Evolutionary conservation across 2,797 vertebrate species (phyloP).

Genomic region (Parambassis ranga): DNA sequence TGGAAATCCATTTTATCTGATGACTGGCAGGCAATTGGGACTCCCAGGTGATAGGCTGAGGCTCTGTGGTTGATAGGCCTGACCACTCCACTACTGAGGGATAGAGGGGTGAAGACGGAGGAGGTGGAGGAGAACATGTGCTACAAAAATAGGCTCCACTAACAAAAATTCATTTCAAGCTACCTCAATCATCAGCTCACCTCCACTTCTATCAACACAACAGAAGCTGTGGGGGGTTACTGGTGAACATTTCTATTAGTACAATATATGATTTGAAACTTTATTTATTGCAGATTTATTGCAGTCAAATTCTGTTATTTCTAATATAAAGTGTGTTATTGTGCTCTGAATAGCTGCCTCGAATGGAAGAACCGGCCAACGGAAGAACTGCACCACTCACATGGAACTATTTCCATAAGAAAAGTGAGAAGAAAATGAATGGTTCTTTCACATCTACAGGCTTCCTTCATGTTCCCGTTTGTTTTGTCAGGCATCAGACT

Average conservation of each 20-base stretch:
- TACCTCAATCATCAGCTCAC: not conserved
- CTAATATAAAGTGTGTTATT: no score
- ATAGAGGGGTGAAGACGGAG: slow-evolving; percentile 49
- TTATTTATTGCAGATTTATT: no score
- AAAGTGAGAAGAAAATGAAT: no score
- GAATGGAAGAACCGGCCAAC: no score
- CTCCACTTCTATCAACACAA: not conserved
- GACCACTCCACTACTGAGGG: slow-evolving; percentile 63
- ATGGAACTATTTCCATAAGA: no score
- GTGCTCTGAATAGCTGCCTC: no score
- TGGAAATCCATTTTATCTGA: slow-evolving; percentile 75
- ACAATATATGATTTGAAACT: no score
- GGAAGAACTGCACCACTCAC: no score
- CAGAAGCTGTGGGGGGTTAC: not conserved
- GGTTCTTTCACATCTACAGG: no score
- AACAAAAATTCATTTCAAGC: slow-evolving; percentile 38
- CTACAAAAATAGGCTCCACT: slow-evolving; percentile 15
- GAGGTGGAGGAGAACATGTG: slow-evolving; percentile 23
- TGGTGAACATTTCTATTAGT: not conserved
- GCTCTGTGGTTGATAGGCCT: slow-evolving; percentile 64
- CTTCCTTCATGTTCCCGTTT: no score
- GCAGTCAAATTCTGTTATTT: no score
- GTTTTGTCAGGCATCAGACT: no score
- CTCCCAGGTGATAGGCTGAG: slow-evolving; percentile 62
- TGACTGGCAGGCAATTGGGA: slow-evolving; percentile 72